phyloP scores from a whole-genome alignment of 2,888 invertebrate species.

The Incurvaria masculella region DNA sequence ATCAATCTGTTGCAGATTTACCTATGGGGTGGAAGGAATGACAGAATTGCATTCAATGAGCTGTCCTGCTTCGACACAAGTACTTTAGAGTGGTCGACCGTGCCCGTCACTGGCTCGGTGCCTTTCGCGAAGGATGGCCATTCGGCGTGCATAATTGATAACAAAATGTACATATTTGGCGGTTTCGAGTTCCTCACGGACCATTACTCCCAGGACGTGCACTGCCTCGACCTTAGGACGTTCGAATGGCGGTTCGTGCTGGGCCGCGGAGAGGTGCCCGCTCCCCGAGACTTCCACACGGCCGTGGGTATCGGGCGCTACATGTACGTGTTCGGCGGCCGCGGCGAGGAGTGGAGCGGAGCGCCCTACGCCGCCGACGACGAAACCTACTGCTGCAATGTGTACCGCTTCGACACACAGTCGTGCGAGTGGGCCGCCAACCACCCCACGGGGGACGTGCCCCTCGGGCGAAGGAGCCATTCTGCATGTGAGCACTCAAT shows the following conservation, averaged over 20 bases:
- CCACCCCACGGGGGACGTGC: constrained; percentile 63
- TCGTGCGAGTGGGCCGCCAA: constrained; percentile 61
- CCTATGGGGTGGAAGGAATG: constrained; percentile 93
- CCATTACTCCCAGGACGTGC: constrained; percentile 76
- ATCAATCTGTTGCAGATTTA: constrained; percentile 58
- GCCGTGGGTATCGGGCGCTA: constrained; percentile 70
- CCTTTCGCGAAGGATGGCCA: constrained; percentile 91
- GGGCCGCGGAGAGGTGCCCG: constrained; percentile 62
- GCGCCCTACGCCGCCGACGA: constrained; percentile 52
- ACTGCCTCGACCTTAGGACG: constrained; percentile 68
- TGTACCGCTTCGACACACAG: constrained; percentile 73
- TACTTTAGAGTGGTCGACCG: constrained; percentile 64
- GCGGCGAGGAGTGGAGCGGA: constrained; percentile 67
- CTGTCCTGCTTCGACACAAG: constrained; percentile 80
- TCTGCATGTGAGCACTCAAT: constrained; percentile 72
- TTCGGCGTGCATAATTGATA: constrained; percentile 76
- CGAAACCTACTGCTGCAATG: constrained; percentile 75
- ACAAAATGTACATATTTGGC: constrained; percentile 86
- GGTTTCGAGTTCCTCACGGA: constrained; percentile 86
- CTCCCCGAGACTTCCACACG: constrained; percentile 86
- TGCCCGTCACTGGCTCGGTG: constrained; percentile 61
- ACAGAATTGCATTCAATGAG: constrained; percentile 72
- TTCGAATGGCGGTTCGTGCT: constrained; percentile 68
- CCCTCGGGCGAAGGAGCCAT: constrained; percentile 83
- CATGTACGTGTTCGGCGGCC: constrained; percentile 90